A percentile compares a stretch with the other conserved stretches of the same genome.
Evolutionary conservation across 2,113 vertebrate species (phyloP).

Genomic region (Columba janthina): DNA sequence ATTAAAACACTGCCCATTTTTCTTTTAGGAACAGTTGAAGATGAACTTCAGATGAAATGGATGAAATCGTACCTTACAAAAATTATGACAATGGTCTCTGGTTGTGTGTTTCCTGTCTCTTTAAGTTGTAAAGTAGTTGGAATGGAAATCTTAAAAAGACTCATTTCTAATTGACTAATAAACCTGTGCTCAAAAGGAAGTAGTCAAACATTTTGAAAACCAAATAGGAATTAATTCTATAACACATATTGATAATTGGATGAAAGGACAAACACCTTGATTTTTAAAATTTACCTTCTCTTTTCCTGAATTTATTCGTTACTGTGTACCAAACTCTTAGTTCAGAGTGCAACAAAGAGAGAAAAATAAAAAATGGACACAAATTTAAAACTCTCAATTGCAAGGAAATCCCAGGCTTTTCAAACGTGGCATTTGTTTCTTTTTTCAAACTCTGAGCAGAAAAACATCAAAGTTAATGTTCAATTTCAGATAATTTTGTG

Average conservation of each 20-base stretch:
- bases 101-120: not conserved
- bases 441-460: not conserved
- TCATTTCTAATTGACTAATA: not conserved
- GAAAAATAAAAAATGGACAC: not conserved
- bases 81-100: not conserved
- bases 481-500: not conserved
- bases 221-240: not conserved
- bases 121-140: not conserved
- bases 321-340: not conserved
- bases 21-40: not conserved
- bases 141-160: not conserved
- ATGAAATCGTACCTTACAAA: not conserved
- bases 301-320: not conserved
- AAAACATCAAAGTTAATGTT: not conserved
- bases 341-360: not conserved
- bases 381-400: accelerated
- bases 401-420: not conserved
- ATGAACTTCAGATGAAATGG: not conserved
- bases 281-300: not conserved
- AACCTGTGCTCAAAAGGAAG: not conserved
- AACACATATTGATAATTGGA: not conserved
- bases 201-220: not conserved
- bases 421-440: not conserved
- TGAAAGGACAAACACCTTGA: not conserved
- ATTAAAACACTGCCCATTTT: not conserved